Evolutionary conservation across 2,888 invertebrate species (phyloP).

Genomic region (Rhimphoctona megacephalus): DNA sequence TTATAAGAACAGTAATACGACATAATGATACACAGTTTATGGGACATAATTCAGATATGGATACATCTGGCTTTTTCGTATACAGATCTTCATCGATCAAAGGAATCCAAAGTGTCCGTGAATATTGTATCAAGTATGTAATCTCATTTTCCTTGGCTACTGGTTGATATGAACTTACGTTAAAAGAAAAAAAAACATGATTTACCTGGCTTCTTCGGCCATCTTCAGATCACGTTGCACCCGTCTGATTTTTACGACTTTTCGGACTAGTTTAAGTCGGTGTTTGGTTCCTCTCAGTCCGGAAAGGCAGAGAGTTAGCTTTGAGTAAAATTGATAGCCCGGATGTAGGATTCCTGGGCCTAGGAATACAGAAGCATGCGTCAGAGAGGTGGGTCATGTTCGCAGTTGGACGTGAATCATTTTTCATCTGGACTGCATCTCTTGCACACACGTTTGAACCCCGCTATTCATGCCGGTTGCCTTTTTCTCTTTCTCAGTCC

Average conservation of each 20-base stretch:
- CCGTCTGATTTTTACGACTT: conserved; percentile 42
- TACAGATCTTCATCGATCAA: not conserved
- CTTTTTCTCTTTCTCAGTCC: conserved; percentile 26
- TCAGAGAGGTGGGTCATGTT: conserved; percentile 49
- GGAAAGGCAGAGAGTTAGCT: not conserved
- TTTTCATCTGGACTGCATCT: conserved; percentile 67
- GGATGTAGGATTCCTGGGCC: conserved; percentile 54
- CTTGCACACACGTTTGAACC: conserved; percentile 62
- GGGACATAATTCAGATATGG: not conserved
- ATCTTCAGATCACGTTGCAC: conserved; percentile 43
- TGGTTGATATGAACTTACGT: not conserved
- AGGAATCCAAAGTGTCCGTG: conserved; percentile 19
- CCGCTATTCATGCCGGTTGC: conserved; percentile 59
- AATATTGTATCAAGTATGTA: not conserved
- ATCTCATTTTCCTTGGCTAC: not conserved
- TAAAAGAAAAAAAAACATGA: not conserved
- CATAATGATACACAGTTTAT: not conserved
- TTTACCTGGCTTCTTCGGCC: not conserved
- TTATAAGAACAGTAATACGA: not conserved
- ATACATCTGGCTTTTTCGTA: not conserved
- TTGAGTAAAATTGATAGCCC: conserved; percentile 60
- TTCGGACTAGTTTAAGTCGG: conserved; percentile 17
- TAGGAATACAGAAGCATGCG: conserved; percentile 63
- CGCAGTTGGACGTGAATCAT: conserved; percentile 66
- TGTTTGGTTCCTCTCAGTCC: not conserved